Evolutionary conservation across 2,888 invertebrate species (phyloP), one percentile per base, ranked within the genome.

Genomic region (Marronus borbonicus): DNA sequence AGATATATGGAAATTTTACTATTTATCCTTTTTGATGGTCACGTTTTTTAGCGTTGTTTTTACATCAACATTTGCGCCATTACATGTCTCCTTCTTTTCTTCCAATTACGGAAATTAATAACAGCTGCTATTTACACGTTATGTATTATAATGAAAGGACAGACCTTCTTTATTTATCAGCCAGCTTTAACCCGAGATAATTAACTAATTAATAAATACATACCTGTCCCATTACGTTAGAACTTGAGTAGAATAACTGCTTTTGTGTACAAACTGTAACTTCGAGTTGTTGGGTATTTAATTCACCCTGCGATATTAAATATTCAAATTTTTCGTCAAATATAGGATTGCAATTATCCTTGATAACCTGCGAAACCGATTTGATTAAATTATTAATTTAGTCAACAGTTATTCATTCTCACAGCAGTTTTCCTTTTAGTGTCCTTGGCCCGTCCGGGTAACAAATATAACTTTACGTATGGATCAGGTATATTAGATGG

Each of bases 321-420:
- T 96, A 98, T 87, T 98, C 97, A 86, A 97, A 97, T 83, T 94
- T 94, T 86, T 97, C 96, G 88, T 98, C 97, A 87, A 94, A 98
- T 36, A 94, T 92, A 0, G 98, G 97, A 91, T 96, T 96, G 85
- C 97, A 96, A 86, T 94, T 96, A 88, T 98, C 97, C 87, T 97
- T 97, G 80, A 95, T 90, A 14, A 93, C 92, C 93, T 93, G 81
- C 5, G 85, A 58, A 17, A 82, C 75, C 72, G 12, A 36, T 31
- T 52, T 14, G 12, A 28, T 39, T 36, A 58, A 7, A 49, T 49
- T 4, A 28, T 5, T 14, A 2, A 50, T 44, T 49, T 10, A 68
- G 20, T 58, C 14, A 72, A 10, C 3, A 31, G 3, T 55, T 8
- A n/a, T n/a, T 17, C 20, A 7, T 17, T 88, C 89, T 89, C 85